Percentiles rank a stretch among this genome's conserved stretches.
Evolutionary conservation across 2,888 invertebrate species (phyloP).

Genomic region (Coenonympha arcania): DNA sequence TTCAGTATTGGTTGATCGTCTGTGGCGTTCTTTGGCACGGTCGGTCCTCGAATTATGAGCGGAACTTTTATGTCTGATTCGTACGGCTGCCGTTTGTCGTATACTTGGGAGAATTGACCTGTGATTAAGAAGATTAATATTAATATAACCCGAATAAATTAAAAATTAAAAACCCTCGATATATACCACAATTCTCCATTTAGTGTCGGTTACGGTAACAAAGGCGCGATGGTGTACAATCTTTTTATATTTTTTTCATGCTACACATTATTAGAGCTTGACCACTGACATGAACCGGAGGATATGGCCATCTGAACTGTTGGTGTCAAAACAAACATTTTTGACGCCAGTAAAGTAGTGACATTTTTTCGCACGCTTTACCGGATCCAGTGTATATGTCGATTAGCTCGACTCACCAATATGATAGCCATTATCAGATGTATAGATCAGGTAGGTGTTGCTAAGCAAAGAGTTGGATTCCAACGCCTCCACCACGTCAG

Average conservation of each 20-base stretch:
- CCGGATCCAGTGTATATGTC: too few relatives aligned
- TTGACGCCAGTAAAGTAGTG: too few relatives aligned
- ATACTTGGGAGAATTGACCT: constrained; percentile 91
- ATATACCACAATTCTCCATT: too few relatives aligned
- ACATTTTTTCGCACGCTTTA: too few relatives aligned
- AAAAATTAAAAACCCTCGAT: too few relatives aligned
- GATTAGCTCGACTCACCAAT: constrained; percentile 82
- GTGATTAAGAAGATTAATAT: constrained; percentile 24
- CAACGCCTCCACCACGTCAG: constrained; percentile 75
- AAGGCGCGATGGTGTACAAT: too few relatives aligned
- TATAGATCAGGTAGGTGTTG: constrained; percentile 86
- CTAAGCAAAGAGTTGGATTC: constrained; percentile 71
- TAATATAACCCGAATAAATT: neutral
- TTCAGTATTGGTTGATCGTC: constrained; percentile 77
- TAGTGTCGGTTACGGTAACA: too few relatives aligned
- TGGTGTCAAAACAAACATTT: too few relatives aligned
- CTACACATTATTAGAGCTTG: too few relatives aligned
- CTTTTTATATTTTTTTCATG: too few relatives aligned
- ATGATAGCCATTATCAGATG: constrained; percentile 94
- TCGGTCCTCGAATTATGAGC: constrained; percentile 84
- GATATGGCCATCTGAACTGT: too few relatives aligned
- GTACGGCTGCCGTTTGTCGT: constrained; percentile 92
- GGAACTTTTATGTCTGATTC: constrained; percentile 92
- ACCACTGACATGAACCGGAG: too few relatives aligned
- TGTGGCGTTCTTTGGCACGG: constrained; percentile 63